A percentile compares a stretch with the other conserved stretches of the same genome.
phyloP scores from a whole-genome alignment of 2,888 invertebrate genomes.

The Amblyjoppa proteus region DNA sequence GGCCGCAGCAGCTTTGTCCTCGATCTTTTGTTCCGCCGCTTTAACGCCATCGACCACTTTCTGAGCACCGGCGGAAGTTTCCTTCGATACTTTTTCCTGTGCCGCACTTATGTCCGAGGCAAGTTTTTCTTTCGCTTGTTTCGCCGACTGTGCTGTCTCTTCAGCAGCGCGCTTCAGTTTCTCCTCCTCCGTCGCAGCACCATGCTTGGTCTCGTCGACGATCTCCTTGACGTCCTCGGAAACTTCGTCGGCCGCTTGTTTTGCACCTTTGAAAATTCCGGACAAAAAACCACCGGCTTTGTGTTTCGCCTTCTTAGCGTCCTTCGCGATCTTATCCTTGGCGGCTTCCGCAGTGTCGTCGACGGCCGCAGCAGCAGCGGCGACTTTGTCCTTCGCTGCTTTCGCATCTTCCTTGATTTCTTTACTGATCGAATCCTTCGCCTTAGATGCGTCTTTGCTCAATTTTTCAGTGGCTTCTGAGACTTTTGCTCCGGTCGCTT shows the following conservation, averaged over 20 bases:
- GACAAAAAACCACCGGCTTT: constrained; percentile 68
- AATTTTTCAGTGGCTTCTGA: constrained; percentile 41
- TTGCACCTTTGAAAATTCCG: constrained; percentile 77
- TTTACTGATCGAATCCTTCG: constrained; percentile 47
- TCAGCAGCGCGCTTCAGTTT: constrained; percentile 37
- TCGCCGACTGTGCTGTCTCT: constrained; percentile 26
- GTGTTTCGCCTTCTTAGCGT: constrained; percentile 57
- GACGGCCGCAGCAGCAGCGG: constrained; percentile 68
- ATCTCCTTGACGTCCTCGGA: constrained; percentile 74
- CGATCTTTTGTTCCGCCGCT: constrained; percentile 85
- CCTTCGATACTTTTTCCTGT: constrained; percentile 65
- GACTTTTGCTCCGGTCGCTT: constrained; percentile 81
- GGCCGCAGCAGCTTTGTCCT: constrained; percentile 79
- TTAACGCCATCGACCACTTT: constrained; percentile 85
- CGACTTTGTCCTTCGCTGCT: constrained; percentile 45
- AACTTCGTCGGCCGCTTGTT: constrained; percentile 74
- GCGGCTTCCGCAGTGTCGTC: constrained; percentile 58
- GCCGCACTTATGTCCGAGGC: constrained; percentile 50
- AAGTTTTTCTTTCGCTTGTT: constrained; percentile 75
- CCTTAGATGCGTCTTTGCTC: constrained; percentile 38
- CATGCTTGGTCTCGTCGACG: constrained; percentile 74
- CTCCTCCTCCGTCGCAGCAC: constrained; percentile 69
- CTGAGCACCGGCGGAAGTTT: constrained; percentile 31
- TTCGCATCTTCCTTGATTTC: constrained; percentile 54
- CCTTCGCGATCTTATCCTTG: constrained; percentile 62